Evolutionary conservation across 2,797 vertebrate species (phyloP).

Genomic region (Perodicticus potto): DNA sequence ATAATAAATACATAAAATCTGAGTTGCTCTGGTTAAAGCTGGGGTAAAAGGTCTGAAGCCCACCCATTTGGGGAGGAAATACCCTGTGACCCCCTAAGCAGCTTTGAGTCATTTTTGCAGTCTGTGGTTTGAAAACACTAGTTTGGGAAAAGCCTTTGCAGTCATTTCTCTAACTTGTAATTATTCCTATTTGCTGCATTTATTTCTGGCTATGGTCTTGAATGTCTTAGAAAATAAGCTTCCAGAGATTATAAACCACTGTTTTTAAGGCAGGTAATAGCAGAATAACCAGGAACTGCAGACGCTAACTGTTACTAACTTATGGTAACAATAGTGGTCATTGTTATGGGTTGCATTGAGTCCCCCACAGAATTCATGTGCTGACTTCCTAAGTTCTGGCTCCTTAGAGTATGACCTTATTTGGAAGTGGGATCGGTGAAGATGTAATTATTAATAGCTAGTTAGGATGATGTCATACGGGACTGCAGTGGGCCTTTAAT

Average conservation of each 20-base stretch:
- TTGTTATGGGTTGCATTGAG: not conserved
- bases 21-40: not conserved
- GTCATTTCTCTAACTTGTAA: not conserved
- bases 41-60: not conserved
- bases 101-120: not conserved
- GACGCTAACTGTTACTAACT: not conserved
- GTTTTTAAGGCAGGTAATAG: not conserved
- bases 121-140: not conserved
- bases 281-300: not conserved
- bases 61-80: not conserved
- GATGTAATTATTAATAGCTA: not conserved
- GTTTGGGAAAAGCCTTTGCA: not conserved
- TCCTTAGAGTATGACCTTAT: not conserved
- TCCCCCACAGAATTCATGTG: not conserved
- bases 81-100: not conserved
- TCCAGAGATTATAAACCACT: not conserved
- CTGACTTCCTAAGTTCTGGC: not conserved
- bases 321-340: not conserved
- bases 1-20: not conserved
- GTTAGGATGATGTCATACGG: not conserved
- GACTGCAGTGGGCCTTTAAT: not conserved
- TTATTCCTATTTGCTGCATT: constrained; percentile 14
- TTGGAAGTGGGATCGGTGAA: not conserved
- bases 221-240: not conserved
- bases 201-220: not conserved